Conservation (phyloP, 1,140 invertebrate genomes). For the Brachionus rubens region DNA sequence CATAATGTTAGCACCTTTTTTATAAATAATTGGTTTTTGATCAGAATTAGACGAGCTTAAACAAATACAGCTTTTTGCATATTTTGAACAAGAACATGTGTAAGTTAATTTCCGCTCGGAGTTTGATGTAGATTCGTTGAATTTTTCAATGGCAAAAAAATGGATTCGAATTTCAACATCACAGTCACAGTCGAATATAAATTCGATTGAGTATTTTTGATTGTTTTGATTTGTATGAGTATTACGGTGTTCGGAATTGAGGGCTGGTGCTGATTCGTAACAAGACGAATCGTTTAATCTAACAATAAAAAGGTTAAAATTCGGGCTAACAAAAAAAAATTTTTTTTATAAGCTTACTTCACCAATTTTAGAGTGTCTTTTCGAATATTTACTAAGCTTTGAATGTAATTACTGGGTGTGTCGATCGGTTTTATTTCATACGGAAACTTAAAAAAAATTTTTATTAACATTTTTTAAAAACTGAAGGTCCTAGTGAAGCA, state of each 20-base stretch:
- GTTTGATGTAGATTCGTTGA: conserved; percentile 62
- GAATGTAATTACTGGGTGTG: conserved; percentile 91
- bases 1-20: conserved; percentile 84
- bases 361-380: conserved; percentile 92
- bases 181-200: conserved; percentile 92
- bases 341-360: conserved; percentile 55
- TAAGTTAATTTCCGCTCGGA: not conserved
- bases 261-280: conserved; percentile 29
- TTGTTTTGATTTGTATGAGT: conserved; percentile 20
- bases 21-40: conserved; percentile 64
- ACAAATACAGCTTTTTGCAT: conserved; percentile 34
- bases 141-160: conserved; percentile 90
- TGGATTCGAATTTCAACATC: conserved; percentile 87
- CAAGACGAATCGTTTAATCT: conserved; percentile 19
- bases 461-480: not conserved
- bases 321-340: not conserved
- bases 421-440: conserved; percentile 91
- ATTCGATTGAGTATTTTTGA: conserved; percentile 82
- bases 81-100: not conserved
- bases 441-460: conserved; percentile 74
- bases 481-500: no score
- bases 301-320: no score
- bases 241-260: conserved; percentile 41
- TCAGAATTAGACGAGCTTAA: conserved; percentile 67
- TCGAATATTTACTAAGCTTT: conserved; percentile 89